Percentiles rank a stretch among this genome's conserved stretches.
These are phyloP conservation scores for Myzus persicae DNA, from an alignment of 1,140 invertebrate species.

Conservation along the genomic window DNA sequence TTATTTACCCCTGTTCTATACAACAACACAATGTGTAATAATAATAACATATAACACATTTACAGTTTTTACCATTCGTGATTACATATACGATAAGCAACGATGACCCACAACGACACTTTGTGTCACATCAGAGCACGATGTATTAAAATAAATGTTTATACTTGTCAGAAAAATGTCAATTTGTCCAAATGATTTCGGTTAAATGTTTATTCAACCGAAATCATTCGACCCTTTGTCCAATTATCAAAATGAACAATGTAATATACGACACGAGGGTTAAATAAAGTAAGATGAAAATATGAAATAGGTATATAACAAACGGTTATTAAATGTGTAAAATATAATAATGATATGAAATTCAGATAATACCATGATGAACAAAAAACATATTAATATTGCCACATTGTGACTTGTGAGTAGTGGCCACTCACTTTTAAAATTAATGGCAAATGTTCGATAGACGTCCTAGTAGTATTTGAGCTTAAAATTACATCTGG, in stretches of 20 bases:
- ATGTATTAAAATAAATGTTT: neutral
- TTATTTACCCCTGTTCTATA: neutral
- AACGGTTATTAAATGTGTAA: neutral
- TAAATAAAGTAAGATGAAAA: neutral
- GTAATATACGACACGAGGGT: neutral
- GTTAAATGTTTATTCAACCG: conserved; percentile 2
- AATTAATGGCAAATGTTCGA: neutral
- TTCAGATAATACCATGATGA: neutral
- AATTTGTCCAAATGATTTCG: neutral
- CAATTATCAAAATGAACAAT: neutral
- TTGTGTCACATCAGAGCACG: neutral
- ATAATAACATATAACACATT: neutral
- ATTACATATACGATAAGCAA: neutral
- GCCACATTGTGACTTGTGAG: neutral
- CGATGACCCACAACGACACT: neutral
- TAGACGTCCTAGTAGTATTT: neutral
- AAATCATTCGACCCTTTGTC: neutral
- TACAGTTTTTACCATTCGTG: neutral
- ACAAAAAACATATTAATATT: neutral
- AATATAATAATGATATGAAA: neutral
- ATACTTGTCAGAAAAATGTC: conserved; percentile 1
- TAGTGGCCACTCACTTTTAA: neutral
- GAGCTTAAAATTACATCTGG: neutral
- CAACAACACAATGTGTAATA: neutral
- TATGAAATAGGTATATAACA: neutral